These are phyloP conservation scores for Antedon bifida DNA, from an alignment of 35 echinoderm and acorn worm species.

Conservation along the genomic window DNA sequence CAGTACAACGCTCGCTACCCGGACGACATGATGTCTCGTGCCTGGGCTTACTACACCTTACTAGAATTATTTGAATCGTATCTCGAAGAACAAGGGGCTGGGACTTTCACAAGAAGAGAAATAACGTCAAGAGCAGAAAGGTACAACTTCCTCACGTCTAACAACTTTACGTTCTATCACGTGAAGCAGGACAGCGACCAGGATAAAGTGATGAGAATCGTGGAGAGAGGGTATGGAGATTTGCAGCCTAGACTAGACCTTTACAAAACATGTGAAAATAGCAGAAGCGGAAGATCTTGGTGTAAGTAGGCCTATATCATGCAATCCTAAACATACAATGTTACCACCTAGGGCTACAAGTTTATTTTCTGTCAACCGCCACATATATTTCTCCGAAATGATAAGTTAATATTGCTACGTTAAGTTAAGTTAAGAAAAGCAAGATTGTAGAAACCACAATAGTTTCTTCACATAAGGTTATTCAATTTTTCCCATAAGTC, in stretches of 20 bases:
- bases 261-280: background rate
- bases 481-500: no score
- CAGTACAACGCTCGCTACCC: slow-evolving; percentile 6
- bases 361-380: no score
- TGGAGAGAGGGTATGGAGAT: background rate
- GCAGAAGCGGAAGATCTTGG: background rate
- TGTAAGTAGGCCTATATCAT: background rate
- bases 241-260: background rate
- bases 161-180: background rate
- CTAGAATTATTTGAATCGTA: background rate
- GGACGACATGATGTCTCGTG: slow-evolving; percentile 35
- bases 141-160: background rate
- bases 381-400: no score
- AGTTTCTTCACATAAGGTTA: no score
- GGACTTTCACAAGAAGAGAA: background rate
- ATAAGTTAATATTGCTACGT: no score
- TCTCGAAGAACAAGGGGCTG: background rate
- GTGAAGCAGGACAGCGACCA: background rate
- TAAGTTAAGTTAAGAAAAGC: no score
- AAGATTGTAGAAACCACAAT: no score
- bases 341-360: no score
- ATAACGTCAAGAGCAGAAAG: background rate
- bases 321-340: no score
- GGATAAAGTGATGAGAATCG: background rate
- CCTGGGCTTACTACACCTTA: slow-evolving; percentile 66